phyloP scores from a whole-genome alignment of 2,888 invertebrate species.

The Eudasyphora cyanicolor region DNA sequence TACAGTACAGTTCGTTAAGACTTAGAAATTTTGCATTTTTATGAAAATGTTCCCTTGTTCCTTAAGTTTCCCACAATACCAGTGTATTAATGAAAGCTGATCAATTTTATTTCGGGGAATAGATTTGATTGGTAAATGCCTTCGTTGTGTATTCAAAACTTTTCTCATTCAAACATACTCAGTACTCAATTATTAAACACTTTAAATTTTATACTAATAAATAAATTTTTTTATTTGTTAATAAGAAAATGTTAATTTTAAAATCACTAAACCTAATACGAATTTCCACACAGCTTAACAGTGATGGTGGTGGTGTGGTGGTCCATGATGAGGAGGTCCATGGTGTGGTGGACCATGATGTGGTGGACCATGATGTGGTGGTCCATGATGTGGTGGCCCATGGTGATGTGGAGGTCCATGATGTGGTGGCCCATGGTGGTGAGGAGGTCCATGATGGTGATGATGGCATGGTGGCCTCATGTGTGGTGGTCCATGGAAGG shows the following conservation, averaged over 20 bases:
- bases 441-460: constrained; percentile 58
- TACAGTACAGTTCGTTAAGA: no score
- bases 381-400: constrained; percentile 53
- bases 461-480: constrained; percentile 46
- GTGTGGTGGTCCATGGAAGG: constrained; percentile 40
- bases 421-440: constrained; percentile 55
- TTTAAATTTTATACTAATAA: no score
- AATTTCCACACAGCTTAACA: neutral
- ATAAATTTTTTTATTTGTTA: no score
- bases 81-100: no score
- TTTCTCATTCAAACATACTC: no score
- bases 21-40: no score
- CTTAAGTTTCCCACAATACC: no score
- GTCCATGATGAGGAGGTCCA: constrained; percentile 34
- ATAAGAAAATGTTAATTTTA: neutral
- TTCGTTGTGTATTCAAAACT: no score
- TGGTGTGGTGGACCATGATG: constrained; percentile 48
- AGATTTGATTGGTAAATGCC: no score
- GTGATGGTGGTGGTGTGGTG: constrained; percentile 15
- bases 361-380: constrained; percentile 58
- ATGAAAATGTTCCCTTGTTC: no score
- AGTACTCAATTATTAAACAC: neutral
- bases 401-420: constrained; percentile 29
- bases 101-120: no score
- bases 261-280: neutral